Conservation (phyloP, 2,797 vertebrate genomes). For the Heteromormyrus szaboi region DNA sequence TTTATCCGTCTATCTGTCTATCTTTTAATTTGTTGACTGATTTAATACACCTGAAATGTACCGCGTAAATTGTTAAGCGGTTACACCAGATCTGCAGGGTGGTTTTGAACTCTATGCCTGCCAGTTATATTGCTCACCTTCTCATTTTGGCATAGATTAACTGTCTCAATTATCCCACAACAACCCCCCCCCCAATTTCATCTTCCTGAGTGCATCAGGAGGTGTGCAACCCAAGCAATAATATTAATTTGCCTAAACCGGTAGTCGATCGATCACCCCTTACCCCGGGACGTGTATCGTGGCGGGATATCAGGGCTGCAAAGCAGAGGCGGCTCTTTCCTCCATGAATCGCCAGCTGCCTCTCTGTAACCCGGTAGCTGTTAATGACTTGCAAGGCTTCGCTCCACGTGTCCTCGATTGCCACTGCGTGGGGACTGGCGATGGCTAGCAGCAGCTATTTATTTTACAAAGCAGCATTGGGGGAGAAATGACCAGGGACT, state of each 20-base stretch:
- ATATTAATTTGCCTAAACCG: slow-evolving; percentile 49
- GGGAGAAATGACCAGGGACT: slow-evolving; percentile 21
- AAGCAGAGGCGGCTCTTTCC: slow-evolving; percentile 29
- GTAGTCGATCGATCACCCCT: slow-evolving; percentile 55
- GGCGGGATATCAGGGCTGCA: slow-evolving; percentile 28
- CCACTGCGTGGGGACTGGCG: slow-evolving; percentile 48
- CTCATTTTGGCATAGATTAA: slow-evolving; percentile 45
- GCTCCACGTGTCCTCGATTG: slow-evolving; percentile 55
- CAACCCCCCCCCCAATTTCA: slow-evolving; percentile 49
- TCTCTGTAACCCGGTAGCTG: slow-evolving; percentile 46
- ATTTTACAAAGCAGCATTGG: slow-evolving; percentile 55
- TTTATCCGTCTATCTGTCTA: not conserved
- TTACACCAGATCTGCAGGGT: not conserved
- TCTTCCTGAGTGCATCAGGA: slow-evolving; percentile 54
- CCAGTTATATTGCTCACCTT: slow-evolving; percentile 48
- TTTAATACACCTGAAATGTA: not conserved
- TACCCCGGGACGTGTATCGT: slow-evolving; percentile 47
- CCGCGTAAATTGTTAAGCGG: not conserved
- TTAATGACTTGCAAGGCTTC: slow-evolving; percentile 63
- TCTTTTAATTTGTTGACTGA: not conserved
- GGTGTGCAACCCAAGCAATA: slow-evolving; percentile 60
- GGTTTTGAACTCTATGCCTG: not conserved
- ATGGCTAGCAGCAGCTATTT: slow-evolving; percentile 57
- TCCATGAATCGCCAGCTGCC: slow-evolving; percentile 35
- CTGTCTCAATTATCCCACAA: slow-evolving; percentile 59